Percentiles rank a stretch among this genome's conserved stretches.
These are phyloP conservation scores for Vespertilio murinus DNA, from an alignment of 2,797 vertebrate genomes.

Conservation along the genomic window DNA sequence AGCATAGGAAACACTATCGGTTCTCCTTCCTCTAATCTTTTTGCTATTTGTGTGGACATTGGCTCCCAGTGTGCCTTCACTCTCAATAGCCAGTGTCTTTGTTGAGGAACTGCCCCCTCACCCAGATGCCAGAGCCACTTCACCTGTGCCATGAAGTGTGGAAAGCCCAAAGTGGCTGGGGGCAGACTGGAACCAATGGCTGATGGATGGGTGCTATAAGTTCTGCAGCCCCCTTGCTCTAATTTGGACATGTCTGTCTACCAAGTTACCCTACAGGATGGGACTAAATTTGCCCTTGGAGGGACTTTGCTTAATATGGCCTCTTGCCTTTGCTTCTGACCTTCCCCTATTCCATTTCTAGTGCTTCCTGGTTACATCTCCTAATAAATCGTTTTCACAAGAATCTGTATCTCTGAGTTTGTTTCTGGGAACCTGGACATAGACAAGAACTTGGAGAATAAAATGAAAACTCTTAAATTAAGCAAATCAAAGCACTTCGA, in stretches of 20 bases:
- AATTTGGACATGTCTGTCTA: not conserved
- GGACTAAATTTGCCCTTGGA: not conserved
- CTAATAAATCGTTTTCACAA: slow-evolving; percentile 35
- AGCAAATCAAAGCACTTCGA: slow-evolving; percentile 29
- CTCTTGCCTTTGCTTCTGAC: slow-evolving; percentile 16
- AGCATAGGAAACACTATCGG: not conserved
- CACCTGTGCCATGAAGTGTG: not conserved
- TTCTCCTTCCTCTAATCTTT: not conserved
- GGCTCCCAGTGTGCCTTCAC: not conserved
- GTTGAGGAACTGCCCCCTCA: not conserved
- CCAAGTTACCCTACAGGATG: not conserved
- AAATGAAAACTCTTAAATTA: slow-evolving; percentile 33
- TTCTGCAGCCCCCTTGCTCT: not conserved
- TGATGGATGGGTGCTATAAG: not conserved
- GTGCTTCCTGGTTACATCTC: not conserved
- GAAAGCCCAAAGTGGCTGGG: not conserved
- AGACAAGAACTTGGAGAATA: not conserved
- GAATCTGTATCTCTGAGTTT: not conserved
- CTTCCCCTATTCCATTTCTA: not conserved
- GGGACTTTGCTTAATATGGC: not conserved
- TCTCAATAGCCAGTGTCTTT: not conserved
- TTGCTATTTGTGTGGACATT: not conserved
- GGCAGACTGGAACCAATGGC: not conserved
- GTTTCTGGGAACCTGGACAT: not conserved
- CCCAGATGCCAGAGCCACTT: not conserved